Conservation (phyloP, 2,888 invertebrate species). For the Sarcophaga caerulescens region DNA sequence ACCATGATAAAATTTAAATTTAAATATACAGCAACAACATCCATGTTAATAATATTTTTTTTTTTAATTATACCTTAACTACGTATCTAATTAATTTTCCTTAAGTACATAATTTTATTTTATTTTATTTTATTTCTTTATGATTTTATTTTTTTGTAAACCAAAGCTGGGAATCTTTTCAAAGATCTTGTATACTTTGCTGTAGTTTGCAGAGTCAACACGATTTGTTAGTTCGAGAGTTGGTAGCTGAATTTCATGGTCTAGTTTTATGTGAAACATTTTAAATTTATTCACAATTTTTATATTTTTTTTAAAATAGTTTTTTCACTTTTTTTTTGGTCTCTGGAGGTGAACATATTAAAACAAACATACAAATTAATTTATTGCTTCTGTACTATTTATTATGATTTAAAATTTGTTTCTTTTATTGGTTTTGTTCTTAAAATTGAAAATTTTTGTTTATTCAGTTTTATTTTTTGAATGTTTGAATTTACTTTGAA, state of each 20-base stretch:
- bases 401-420: not conserved
- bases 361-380: no score
- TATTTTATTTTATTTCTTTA: conserved; percentile 9
- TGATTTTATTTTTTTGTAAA: not conserved
- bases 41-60: conserved; percentile 44
- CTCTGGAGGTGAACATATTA: no score
- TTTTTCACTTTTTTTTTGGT: not conserved
- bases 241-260: conserved; percentile 46
- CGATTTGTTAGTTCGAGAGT: not conserved
- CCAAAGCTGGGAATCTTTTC: not conserved
- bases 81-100: conserved; percentile 61
- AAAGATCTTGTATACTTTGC: not conserved
- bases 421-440: no score
- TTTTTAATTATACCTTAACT: conserved; percentile 63
- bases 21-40: not conserved
- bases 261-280: conserved; percentile 34
- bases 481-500: conserved; percentile 23
- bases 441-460: not conserved
- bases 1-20: not conserved
- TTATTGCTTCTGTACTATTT: not conserved
- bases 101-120: conserved; percentile 37
- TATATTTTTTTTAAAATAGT: not conserved
- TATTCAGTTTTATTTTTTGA: not conserved
- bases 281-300: conserved; percentile 10
- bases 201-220: not conserved